phyloP scores from a whole-genome alignment of 2,113 vertebrate species.

The Phainopepla nitens region DNA sequence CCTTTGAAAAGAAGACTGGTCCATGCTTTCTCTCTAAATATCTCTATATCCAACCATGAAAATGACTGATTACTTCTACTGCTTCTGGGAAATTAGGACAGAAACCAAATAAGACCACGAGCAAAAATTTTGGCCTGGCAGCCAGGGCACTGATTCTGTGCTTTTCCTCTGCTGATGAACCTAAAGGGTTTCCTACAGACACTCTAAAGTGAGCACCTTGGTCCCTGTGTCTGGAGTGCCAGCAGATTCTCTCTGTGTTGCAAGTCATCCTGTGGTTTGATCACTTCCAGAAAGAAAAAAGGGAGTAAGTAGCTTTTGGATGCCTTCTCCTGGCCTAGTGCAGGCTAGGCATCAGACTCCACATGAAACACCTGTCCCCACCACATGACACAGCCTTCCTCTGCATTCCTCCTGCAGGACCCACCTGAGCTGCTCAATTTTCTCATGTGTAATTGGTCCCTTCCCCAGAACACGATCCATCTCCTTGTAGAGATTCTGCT shows the following conservation, averaged over 20 bases:
- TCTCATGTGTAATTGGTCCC: conserved; percentile 81
- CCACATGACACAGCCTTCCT: not conserved
- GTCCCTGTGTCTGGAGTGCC: not conserved
- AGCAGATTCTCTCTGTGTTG: not conserved
- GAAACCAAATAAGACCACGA: not conserved
- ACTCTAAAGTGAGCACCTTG: not conserved
- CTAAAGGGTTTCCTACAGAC: not conserved
- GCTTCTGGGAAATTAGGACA: not conserved
- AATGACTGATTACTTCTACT: not conserved
- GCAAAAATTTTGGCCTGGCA: not conserved
- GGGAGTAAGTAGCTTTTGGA: not conserved
- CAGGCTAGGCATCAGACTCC: not conserved
- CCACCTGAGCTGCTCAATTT: conserved; percentile 90
- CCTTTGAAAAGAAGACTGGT: not conserved
- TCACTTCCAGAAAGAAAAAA: not conserved
- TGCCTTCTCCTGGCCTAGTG: not conserved
- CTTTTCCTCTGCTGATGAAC: not conserved
- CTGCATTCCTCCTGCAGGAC: not conserved
- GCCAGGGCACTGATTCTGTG: not conserved
- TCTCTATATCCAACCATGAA: not conserved
- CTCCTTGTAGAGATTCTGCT: conserved; percentile 87
- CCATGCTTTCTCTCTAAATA: not conserved
- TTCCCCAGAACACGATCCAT: conserved; percentile 83
- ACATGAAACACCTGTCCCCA: not conserved
- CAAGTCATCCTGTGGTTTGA: not conserved